These are phyloP conservation scores for Cettia cetti DNA, from an alignment of 2,113 vertebrate species.

Conservation along the genomic window DNA sequence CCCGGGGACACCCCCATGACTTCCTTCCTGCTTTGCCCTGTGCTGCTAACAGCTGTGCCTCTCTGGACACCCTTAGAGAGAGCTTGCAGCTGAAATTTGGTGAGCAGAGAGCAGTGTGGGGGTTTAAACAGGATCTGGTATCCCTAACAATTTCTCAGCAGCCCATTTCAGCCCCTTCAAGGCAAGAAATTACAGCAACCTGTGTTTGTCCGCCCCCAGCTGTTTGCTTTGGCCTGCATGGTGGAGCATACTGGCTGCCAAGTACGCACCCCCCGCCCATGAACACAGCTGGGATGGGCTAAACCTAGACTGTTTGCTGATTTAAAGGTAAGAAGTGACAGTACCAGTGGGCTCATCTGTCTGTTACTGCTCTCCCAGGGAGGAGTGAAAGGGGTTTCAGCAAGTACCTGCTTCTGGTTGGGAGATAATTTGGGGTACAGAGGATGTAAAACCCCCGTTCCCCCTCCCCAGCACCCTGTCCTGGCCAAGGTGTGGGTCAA, in stretches of 20 bases:
- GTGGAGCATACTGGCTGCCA: accelerated
- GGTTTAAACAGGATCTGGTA: not conserved
- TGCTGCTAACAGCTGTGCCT: not conserved
- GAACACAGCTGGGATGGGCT: not conserved
- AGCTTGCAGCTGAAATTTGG: not conserved
- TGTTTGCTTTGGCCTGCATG: accelerated
- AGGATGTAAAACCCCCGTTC: accelerated
- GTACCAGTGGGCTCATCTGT: accelerated
- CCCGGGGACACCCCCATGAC: not conserved
- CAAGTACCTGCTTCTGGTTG: not conserved
- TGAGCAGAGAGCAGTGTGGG: not conserved
- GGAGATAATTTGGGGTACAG: not conserved
- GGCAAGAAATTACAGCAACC: not conserved
- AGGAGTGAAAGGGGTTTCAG: not conserved
- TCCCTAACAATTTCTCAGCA: not conserved
- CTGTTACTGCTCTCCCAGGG: not conserved
- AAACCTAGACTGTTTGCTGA: not conserved
- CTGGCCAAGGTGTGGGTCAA: accelerated
- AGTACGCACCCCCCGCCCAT: not conserved
- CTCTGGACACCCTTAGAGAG: not conserved
- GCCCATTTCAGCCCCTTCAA: not conserved
- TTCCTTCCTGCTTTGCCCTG: not conserved
- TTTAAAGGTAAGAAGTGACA: not conserved
- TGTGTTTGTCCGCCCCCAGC: accelerated
- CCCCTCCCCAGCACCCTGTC: not conserved